These are phyloP conservation scores for Staurois parvus DNA, from an alignment of 2,797 vertebrate species.

Conservation along the genomic window DNA sequence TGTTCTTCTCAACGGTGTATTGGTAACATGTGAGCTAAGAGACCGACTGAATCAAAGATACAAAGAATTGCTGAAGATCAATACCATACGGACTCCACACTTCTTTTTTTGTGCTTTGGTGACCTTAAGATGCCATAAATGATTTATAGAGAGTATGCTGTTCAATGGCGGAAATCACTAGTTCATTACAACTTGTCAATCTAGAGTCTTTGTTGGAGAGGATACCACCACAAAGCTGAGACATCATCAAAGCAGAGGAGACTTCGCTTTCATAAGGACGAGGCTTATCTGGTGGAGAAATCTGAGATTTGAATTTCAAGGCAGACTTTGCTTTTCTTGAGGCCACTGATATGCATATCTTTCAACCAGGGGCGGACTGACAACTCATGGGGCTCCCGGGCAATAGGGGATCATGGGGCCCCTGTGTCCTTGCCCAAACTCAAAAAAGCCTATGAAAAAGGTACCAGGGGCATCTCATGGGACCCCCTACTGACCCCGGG, in stretches of 20 bases:
- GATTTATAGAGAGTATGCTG: conserved; percentile 7
- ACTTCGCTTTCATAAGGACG: conserved; percentile 2
- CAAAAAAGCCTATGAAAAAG: too few species aligned
- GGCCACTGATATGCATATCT: too few species aligned
- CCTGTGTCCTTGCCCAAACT: too few species aligned
- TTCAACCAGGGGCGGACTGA: too few species aligned
- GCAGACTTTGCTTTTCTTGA: too few species aligned
- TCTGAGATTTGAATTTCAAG: background rate
- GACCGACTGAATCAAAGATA: conserved; percentile 47
- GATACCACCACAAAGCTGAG: conserved; percentile 32
- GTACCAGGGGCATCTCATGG: too few species aligned
- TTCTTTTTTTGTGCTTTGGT: conserved; percentile 49
- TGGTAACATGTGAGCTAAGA: conserved; percentile 25
- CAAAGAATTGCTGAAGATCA: conserved; percentile 41
- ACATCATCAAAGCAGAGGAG: conserved; percentile 6
- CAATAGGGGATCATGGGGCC: too few species aligned
- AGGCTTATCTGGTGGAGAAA: background rate
- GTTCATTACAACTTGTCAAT: background rate
- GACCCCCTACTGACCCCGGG: too few species aligned
- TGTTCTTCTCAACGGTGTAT: conserved; percentile 5
- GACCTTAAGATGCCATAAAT: conserved; percentile 43
- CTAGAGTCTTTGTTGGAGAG: background rate
- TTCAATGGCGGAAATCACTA: conserved; percentile 45
- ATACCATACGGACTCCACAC: conserved; percentile 23
- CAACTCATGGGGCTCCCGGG: too few species aligned